A percentile compares a stretch with the other conserved stretches of the same genome.
Conservation (phyloP, 2,888 invertebrate species). For the Dugesia japonica region DNA sequence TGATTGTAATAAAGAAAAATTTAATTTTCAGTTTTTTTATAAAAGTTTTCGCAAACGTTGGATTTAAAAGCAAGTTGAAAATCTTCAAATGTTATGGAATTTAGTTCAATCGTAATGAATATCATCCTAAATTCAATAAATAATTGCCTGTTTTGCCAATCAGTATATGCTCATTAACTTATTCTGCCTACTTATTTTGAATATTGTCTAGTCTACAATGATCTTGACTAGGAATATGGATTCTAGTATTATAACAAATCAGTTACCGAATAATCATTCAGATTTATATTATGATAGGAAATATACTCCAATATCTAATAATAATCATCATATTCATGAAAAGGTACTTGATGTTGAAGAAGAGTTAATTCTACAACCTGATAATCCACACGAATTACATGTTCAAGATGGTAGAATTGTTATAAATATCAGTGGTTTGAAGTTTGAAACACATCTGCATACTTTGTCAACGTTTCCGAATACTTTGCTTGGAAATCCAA, state of each 20-base stretch:
- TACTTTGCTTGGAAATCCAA: slow-evolving; percentile 73
- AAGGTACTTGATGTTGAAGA: background rate
- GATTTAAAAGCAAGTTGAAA: too few relatives aligned
- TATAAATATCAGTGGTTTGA: slow-evolving; percentile 64
- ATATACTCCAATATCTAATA: background rate
- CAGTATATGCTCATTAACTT: too few relatives aligned
- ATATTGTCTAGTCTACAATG: background rate
- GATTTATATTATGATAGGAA: slow-evolving; percentile 10
- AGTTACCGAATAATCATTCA: slow-evolving; percentile 7
- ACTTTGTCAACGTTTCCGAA: slow-evolving; percentile 96
- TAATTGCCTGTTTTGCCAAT: too few relatives aligned
- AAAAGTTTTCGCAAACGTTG: too few relatives aligned
- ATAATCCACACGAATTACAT: slow-evolving; percentile 1
- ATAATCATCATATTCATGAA: background rate
- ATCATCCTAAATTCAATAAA: too few relatives aligned
- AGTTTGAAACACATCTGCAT: slow-evolving; percentile 91
- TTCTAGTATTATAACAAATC: background rate
- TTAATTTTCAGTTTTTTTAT: too few relatives aligned
- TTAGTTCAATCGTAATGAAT: too few relatives aligned
- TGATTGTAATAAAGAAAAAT: too few relatives aligned
- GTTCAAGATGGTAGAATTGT: slow-evolving; percentile 40
- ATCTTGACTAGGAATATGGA: background rate
- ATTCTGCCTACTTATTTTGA: background rate
- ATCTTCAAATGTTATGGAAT: too few relatives aligned
- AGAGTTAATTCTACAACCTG: background rate